phyloP scores from a whole-genome alignment of 1,140 invertebrate genomes.

The Eueides isabella region DNA sequence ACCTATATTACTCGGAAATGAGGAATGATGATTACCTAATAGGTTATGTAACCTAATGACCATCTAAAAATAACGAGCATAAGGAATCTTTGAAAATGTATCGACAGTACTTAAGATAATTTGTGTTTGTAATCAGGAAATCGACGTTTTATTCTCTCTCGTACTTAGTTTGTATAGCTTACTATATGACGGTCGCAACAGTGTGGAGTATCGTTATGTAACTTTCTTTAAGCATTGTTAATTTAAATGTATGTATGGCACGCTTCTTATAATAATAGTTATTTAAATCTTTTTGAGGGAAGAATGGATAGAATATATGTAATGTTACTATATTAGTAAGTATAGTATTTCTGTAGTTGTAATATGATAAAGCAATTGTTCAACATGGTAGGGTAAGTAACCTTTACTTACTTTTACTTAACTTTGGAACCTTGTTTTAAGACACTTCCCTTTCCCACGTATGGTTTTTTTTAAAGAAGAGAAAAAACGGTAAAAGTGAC shows the following conservation, averaged over 20 bases:
- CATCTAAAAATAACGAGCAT: neutral
- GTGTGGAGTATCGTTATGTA: neutral
- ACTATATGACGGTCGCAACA: constrained; percentile 9
- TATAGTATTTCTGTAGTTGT: neutral
- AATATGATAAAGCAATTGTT: neutral
- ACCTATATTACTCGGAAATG: neutral
- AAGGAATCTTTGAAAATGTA: constrained; percentile 6
- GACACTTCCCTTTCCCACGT: no score
- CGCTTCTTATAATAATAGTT: neutral
- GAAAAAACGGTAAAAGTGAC: no score
- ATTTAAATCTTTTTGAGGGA: neutral
- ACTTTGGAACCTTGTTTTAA: no score
- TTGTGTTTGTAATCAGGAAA: constrained; percentile 36
- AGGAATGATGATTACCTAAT: neutral
- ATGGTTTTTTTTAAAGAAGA: no score
- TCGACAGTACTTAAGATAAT: constrained; percentile 16
- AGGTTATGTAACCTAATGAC: neutral
- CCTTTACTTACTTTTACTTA: no score
- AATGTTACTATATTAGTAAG: neutral
- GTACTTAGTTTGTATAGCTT: constrained; percentile 27
- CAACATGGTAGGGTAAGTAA: no score
- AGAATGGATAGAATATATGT: neutral
- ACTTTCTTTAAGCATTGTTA: neutral
- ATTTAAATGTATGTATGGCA: neutral
- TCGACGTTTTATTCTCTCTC: constrained; percentile 36